Evolutionary conservation across 2,888 invertebrate genomes (phyloP).

Genomic region (Callimorpha dominula): DNA sequence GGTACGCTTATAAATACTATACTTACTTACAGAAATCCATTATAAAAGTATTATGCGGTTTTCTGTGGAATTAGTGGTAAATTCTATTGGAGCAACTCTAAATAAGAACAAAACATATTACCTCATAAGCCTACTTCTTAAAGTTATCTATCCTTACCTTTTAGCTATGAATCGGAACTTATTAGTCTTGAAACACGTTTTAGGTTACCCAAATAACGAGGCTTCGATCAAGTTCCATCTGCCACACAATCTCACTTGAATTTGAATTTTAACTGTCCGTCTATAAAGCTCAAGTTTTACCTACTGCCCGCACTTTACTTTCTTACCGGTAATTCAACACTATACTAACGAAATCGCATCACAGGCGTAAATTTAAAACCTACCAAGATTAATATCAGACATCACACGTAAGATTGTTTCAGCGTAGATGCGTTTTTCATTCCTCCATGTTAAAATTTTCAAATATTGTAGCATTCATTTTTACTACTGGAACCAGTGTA

Average conservation of each 20-base stretch:
- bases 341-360: not conserved
- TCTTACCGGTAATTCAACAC: not conserved
- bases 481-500: slow-evolving; percentile 2
- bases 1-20: too few relatives aligned
- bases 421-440: slow-evolving; percentile 48
- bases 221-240: not conserved
- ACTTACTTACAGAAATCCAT: too few relatives aligned
- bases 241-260: not conserved
- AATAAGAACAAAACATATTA: not conserved
- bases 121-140: not conserved
- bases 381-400: slow-evolving; percentile 38
- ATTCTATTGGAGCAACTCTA: not conserved
- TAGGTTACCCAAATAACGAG: not conserved
- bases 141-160: not conserved
- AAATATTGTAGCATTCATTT: slow-evolving; percentile 46
- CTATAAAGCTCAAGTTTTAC: not conserved
- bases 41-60: too few relatives aligned
- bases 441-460: slow-evolving; percentile 50
- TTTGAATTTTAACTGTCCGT: not conserved
- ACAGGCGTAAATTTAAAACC: not conserved
- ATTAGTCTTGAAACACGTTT: not conserved
- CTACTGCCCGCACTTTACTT: not conserved
- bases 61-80: not conserved
- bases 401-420: slow-evolving; percentile 41
- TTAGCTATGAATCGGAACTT: not conserved